Conservation (phyloP, 2,797 vertebrate genomes). For the Bradypodion ventrale region DNA sequence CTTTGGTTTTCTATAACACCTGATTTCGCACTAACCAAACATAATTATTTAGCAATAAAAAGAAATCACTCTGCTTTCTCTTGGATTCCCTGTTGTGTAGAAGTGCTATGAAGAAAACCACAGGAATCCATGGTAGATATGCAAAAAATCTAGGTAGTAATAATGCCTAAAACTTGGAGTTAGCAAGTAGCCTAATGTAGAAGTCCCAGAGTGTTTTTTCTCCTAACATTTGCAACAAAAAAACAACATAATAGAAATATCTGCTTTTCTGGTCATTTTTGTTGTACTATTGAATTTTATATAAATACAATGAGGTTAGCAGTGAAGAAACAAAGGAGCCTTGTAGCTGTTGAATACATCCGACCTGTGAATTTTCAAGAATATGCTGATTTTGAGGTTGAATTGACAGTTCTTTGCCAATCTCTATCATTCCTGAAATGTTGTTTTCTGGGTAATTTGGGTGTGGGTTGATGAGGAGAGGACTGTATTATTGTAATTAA, state of each 20-base stretch:
- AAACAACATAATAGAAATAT: background rate
- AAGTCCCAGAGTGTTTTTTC: background rate
- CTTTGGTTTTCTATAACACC: slow-evolving; percentile 25
- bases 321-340: background rate
- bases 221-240: background rate
- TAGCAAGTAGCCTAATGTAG: background rate
- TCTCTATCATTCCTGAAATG: slow-evolving; percentile 44
- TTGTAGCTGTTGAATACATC: background rate
- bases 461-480: background rate
- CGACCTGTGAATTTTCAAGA: background rate
- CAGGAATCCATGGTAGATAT: background rate
- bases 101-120: background rate
- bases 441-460: slow-evolving; percentile 28
- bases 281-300: background rate
- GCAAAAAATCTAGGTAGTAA: background rate
- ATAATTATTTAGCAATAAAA: slow-evolving; percentile 55
- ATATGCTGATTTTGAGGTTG: slow-evolving; percentile 14
- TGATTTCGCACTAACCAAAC: background rate
- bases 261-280: background rate
- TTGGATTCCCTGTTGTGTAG: background rate
- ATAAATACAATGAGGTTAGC: background rate
- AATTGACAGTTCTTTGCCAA: slow-evolving; percentile 19
- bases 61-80: background rate
- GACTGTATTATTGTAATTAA: slow-evolving; percentile 66
- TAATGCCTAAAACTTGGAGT: background rate